Evolutionary conservation across 2,113 vertebrate genomes (phyloP), one percentile per base, ranked within the genome.

Genomic region (Nestor notabilis): DNA sequence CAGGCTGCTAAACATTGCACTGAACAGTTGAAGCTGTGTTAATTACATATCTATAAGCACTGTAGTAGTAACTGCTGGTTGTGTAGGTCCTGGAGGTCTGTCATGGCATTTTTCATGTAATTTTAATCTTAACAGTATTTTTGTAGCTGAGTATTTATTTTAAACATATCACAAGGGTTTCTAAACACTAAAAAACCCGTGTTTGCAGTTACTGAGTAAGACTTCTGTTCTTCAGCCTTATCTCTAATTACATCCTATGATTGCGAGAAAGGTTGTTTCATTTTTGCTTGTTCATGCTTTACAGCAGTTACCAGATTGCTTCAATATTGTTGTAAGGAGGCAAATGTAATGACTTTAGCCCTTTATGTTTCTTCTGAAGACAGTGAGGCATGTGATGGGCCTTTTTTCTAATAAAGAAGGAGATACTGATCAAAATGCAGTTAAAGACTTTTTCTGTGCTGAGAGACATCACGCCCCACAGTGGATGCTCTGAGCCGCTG

Each of bases 1-100:
- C 65, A 87, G 83, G 47, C 76, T 92, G 60, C 55, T 71, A 69
- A 91, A 56, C 80, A 64, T 78, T 81, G 65, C 47, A 68, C 72
- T 79, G 90, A 95, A 77, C 3, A 7, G n/a, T 89, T 95, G 92
- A 93, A 95, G 80, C 95, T 95, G 86, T 93, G 77, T 82, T 92
- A 92, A 95, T 90, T 78, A 89, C 10, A 1, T 75, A 89, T 92
- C 92, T 92, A 52, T 65, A 75, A 89, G 77, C 5, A 1, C 71
- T 90, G 75, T 74, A 46, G 60, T 79, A 47, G 35, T 60, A 24
- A n/a, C 24, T 55, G 39, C 20, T n/a, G 55, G 64, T 77, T 77
- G 79, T 78, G 76, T 71, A 92, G 88, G 77, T 92, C 79, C 55
- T 17, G 17, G 83, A 89, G 64, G 50, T 75, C 83, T 90, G 61